Percentiles rank a stretch among this genome's conserved stretches.
Conservation (phyloP, 2,888 invertebrate species). For the Drosophila histrio region DNA sequence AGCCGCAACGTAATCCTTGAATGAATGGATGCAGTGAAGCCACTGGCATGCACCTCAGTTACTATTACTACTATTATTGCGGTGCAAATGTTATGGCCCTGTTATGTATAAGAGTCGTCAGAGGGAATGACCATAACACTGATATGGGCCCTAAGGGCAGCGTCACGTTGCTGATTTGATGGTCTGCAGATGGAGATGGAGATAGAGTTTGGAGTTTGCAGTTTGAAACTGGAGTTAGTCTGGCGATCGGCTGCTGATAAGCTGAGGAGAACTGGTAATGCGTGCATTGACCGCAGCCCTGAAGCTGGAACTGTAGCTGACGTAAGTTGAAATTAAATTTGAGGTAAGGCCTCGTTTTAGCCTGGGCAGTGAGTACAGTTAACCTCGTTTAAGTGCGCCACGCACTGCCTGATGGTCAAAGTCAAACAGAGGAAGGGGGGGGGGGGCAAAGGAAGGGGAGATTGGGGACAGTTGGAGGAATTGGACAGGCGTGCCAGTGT, state of each 20-base stretch:
- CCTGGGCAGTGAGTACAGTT: slow-evolving; percentile 70
- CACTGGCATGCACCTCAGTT: slow-evolving; percentile 37
- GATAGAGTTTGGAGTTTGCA: slow-evolving; percentile 23
- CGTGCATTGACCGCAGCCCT: slow-evolving; percentile 77
- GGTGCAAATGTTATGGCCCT: slow-evolving; percentile 80
- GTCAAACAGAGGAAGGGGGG: slow-evolving; percentile 3
- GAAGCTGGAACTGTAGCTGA: slow-evolving; percentile 42
- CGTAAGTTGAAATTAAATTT: slow-evolving; percentile 76
- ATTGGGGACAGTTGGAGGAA: slow-evolving; percentile 14
- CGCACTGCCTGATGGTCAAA: slow-evolving; percentile 55
- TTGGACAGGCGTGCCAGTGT: slow-evolving; percentile 54
- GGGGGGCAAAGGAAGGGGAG: neutral
- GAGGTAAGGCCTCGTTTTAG: slow-evolving; percentile 53
- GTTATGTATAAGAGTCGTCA: slow-evolving; percentile 42
- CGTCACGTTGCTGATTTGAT: slow-evolving; percentile 79
- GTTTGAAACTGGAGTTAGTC: slow-evolving; percentile 28
- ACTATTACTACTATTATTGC: slow-evolving; percentile 75
- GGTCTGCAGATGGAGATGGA: slow-evolving; percentile 48
- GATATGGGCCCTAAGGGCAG: slow-evolving; percentile 71
- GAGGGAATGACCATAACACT: slow-evolving; percentile 48
- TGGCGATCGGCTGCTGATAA: slow-evolving; percentile 64
- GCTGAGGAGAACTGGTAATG: slow-evolving; percentile 71
- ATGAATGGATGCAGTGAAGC: slow-evolving; percentile 51
- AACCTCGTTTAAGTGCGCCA: slow-evolving; percentile 79
- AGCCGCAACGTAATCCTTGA: slow-evolving; percentile 75